These are phyloP conservation scores for Clistopyga incitator DNA, from an alignment of 2,888 invertebrate genomes.

Conservation along the genomic window DNA sequence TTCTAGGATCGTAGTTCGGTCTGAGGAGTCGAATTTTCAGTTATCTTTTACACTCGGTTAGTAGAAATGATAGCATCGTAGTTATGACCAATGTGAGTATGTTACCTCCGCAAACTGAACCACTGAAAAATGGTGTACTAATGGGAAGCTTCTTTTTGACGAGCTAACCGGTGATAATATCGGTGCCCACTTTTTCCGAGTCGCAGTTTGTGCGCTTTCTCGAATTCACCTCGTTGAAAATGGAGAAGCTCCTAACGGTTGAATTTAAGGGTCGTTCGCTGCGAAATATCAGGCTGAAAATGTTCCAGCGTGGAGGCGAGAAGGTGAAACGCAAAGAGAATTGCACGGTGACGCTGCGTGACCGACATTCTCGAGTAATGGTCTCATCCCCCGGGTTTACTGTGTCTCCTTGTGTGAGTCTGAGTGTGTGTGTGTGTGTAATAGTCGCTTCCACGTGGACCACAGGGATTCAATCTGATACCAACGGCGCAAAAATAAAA, in stretches of 20 bases:
- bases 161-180: slow-evolving; percentile 27
- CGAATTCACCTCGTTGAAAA: slow-evolving; percentile 23
- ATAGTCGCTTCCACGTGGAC: neutral
- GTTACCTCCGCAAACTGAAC: neutral
- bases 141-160: slow-evolving; percentile 1
- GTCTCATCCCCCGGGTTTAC: slow-evolving; percentile 12
- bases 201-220: neutral
- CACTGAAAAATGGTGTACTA: neutral
- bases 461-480: slow-evolving; percentile 13
- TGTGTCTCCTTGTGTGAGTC: neutral
- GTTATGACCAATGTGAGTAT: neutral
- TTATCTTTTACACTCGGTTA: neutral
- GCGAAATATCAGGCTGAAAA: slow-evolving; percentile 14
- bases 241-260: neutral
- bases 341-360: slow-evolving; percentile 27
- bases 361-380: slow-evolving; percentile 40
- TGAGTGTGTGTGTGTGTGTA: neutral
- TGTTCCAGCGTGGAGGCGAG: neutral
- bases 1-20: neutral
- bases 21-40: neutral
- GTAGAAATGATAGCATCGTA: neutral
- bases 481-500: neutral
- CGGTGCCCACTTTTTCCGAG: neutral
- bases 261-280: slow-evolving; percentile 44
- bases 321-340: slow-evolving; percentile 8